phyloP scores from a whole-genome alignment of 2,797 vertebrate genomes.

The Lagodon rhomboides region DNA sequence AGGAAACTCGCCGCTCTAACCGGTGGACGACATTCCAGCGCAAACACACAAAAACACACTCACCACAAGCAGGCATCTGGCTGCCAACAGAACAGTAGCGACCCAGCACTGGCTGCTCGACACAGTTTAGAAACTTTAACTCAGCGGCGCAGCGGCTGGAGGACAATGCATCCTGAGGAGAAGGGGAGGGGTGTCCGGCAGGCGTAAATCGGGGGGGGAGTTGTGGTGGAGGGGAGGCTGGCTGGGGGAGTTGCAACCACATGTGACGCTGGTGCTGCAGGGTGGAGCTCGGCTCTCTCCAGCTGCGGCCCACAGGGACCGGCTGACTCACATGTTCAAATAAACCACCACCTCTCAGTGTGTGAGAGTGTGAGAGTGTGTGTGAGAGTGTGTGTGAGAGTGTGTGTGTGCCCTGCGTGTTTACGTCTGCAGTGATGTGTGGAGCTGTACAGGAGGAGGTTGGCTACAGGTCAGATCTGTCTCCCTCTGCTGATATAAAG shows the following conservation, averaged over 20 bases:
- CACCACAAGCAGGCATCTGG: slow-evolving; percentile 76
- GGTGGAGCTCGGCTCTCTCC: slow-evolving; percentile 73
- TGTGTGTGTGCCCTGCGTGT: slow-evolving; percentile 36
- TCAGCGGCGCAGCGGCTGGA: slow-evolving; percentile 63
- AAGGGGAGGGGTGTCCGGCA: slow-evolving; percentile 68
- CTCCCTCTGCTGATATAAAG: slow-evolving; percentile 46
- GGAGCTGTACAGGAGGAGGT: not conserved
- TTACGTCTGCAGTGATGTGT: slow-evolving; percentile 53
- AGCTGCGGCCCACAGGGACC: slow-evolving; percentile 67
- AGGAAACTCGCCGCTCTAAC: slow-evolving; percentile 37
- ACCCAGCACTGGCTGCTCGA: slow-evolving; percentile 48
- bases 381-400: slow-evolving; percentile 45
- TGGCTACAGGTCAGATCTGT: slow-evolving; percentile 13
- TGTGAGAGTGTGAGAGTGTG: slow-evolving; percentile 45
- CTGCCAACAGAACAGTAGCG: slow-evolving; percentile 56
- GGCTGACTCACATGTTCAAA: slow-evolving; percentile 79
- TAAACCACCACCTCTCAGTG: slow-evolving; percentile 71
- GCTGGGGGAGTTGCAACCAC: slow-evolving; percentile 63
- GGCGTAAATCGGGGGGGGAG: slow-evolving; percentile 66
- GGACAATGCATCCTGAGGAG: slow-evolving; percentile 81
- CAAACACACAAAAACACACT: slow-evolving; percentile 76
- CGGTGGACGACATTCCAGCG: slow-evolving; percentile 49
- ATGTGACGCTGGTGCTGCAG: slow-evolving; percentile 71
- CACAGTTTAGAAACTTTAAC: slow-evolving; percentile 69
- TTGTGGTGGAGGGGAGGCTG: slow-evolving; percentile 38